Evolutionary conservation across 2,888 invertebrate species (phyloP), one percentile per base, ranked within the genome.

Genomic region (Dolomedes plantarius): DNA sequence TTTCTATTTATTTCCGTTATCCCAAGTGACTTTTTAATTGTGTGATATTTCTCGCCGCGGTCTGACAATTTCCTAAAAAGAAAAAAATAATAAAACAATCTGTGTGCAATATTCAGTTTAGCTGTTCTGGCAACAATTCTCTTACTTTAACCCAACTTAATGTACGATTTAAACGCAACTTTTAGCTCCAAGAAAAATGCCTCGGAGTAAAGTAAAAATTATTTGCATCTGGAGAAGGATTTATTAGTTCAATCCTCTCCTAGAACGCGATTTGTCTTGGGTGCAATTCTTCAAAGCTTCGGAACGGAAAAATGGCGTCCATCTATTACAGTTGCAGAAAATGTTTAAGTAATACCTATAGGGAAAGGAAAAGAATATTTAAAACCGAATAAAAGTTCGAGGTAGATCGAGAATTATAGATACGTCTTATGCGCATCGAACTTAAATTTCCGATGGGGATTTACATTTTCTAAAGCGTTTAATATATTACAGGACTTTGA

Each of bases 321-420:
- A 46, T 46, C 16, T 16, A 16, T 46, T 16, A 46, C 46, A 16
- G 46, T 46, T 46, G 16, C 46, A 46, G 46, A 46, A 46, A 46
- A 46, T 46, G 46, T 46, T 46, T 46, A 46, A 46, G 46, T 16
- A 46, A 46, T 46, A 46, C 46, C 46, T 46, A 16, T 46, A 46
- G 46, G 46, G 16, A 46, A 46, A 46, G 46, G 46, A 46, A 46
- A 46, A 46, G 16, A 16, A 46, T 46, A 46, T 16, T 46, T 46
- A 46, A 46, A 46, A 16, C 13, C 46, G 46, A 46, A 46, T 46
- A 46, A 46, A n/a, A 46, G 46, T 16, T 16, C 46, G 7, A 2
- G 5, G 2, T 46, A 16, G 16, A 46, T 16, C 16, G 9, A 16
- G 46, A 16, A 9, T 46, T 46, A 46, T 46, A 16, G 46, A 16